Percentiles rank a stretch among this genome's conserved stretches.
phyloP scores from a whole-genome alignment of 1,140 invertebrate species.

The Laodelphax striatellus region DNA sequence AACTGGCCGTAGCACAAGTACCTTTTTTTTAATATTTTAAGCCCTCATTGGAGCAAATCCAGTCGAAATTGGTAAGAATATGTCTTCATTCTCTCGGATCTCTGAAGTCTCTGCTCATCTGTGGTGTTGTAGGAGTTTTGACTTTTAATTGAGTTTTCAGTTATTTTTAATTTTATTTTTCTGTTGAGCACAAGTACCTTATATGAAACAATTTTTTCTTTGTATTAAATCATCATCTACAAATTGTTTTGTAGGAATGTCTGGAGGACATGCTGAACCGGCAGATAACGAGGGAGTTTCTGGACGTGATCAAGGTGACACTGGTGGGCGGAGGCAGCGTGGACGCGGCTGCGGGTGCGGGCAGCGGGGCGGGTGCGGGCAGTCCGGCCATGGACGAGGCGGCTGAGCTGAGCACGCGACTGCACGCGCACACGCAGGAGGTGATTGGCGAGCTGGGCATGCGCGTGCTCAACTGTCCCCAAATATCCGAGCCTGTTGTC shows the following conservation, averaged over 20 bases:
- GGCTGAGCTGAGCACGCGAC: conserved; percentile 38
- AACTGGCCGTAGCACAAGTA: too few relatives aligned
- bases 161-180: too few relatives aligned
- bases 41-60: too few relatives aligned
- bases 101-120: too few relatives aligned
- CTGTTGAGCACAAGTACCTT: too few relatives aligned
- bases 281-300: conserved; percentile 74
- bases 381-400: conserved; percentile 53
- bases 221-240: too few relatives aligned
- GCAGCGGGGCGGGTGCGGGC: not conserved
- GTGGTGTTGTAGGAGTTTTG: too few relatives aligned
- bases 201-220: too few relatives aligned
- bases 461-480: conserved; percentile 46
- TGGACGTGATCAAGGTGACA: conserved; percentile 66
- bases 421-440: conserved; percentile 41
- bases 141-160: too few relatives aligned
- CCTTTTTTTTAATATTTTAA: too few relatives aligned
- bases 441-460: conserved; percentile 61
- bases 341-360: conserved; percentile 30
- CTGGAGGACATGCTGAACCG: conserved; percentile 79
- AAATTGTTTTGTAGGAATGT: conserved; percentile 50
- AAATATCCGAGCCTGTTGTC: conserved; percentile 51
- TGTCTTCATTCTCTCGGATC: too few relatives aligned
- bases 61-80: too few relatives aligned
- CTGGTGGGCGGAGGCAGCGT: conserved; percentile 36